Percentiles rank a stretch among this genome's conserved stretches.
Conservation (phyloP, 2,113 vertebrate species). For the Caracal caracal region DNA sequence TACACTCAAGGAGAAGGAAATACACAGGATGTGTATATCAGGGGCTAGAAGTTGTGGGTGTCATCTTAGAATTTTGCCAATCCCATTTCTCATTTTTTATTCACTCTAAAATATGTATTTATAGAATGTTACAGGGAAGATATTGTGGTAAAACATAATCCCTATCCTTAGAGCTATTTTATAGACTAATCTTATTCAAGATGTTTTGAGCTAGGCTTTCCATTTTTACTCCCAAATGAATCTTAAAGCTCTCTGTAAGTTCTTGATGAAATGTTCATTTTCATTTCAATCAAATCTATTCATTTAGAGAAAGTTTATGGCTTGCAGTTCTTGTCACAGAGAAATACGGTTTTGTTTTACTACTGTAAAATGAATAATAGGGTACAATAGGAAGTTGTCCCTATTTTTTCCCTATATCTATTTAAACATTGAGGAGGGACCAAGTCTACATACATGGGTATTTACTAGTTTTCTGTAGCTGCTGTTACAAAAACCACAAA, state of each 20-base stretch:
- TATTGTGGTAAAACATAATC: neutral
- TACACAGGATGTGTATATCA: neutral
- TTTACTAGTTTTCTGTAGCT: neutral
- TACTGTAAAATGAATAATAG: neutral
- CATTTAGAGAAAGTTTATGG: neutral
- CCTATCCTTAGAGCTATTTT: neutral
- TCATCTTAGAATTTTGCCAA: neutral
- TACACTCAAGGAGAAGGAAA: neutral
- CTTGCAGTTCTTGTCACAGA: neutral
- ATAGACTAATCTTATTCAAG: neutral
- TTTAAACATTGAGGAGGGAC: neutral
- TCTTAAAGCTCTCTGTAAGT: neutral
- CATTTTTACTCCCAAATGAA: neutral
- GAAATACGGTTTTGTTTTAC: neutral
- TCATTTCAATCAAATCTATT: neutral
- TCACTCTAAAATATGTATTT: neutral
- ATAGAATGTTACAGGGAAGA: neutral
- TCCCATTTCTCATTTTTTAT: neutral
- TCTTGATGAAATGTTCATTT: neutral
- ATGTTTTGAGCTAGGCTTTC: neutral
- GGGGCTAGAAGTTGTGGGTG: neutral
- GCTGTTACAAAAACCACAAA: neutral
- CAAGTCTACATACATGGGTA: neutral
- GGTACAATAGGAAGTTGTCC: neutral
- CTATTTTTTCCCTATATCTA: neutral